Evolutionary conservation across 2,113 vertebrate species (phyloP).

Genomic region (Morone saxatilis): DNA sequence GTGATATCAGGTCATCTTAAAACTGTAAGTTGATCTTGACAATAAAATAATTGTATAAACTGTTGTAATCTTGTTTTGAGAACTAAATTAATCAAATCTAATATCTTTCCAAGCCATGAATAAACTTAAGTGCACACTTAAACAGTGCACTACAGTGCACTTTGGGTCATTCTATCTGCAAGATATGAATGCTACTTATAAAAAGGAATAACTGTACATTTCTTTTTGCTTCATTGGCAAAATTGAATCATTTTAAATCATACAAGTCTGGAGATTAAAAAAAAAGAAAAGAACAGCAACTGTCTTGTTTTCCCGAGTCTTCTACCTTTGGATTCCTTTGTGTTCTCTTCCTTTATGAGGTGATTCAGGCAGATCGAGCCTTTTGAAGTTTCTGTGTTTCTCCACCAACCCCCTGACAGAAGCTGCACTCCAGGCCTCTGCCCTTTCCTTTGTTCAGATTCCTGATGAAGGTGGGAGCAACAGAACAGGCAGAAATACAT

Average conservation of each 20-base stretch:
- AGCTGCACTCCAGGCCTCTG: slow-evolving; percentile 53
- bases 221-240: slow-evolving; percentile 57
- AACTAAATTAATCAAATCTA: slow-evolving; percentile 14
- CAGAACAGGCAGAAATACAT: slow-evolving; percentile 59
- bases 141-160: slow-evolving; percentile 54
- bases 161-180: slow-evolving; percentile 27
- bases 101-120: slow-evolving; percentile 32
- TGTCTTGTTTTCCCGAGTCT: slow-evolving; percentile 37
- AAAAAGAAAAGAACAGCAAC: slow-evolving; percentile 24
- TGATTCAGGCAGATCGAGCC: slow-evolving; percentile 45
- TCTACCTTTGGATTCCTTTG: slow-evolving; percentile 69
- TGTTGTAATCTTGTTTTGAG: slow-evolving; percentile 23
- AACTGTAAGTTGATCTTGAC: slow-evolving; percentile 27
- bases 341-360: slow-evolving; percentile 60
- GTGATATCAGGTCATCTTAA: slow-evolving; percentile 42
- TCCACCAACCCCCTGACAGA: slow-evolving; percentile 61
- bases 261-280: slow-evolving; percentile 34
- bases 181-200: slow-evolving; percentile 57
- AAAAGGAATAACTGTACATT: slow-evolving; percentile 60
- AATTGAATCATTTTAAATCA: slow-evolving; percentile 57
- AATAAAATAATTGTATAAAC: slow-evolving; percentile 36
- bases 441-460: slow-evolving; percentile 62
- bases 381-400: slow-evolving; percentile 40
- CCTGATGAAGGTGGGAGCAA: slow-evolving; percentile 65
- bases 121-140: slow-evolving; percentile 32